Base-by-base conservation (phyloP, 2,888 invertebrate species). In the Heliconius ismenius region DNA sequence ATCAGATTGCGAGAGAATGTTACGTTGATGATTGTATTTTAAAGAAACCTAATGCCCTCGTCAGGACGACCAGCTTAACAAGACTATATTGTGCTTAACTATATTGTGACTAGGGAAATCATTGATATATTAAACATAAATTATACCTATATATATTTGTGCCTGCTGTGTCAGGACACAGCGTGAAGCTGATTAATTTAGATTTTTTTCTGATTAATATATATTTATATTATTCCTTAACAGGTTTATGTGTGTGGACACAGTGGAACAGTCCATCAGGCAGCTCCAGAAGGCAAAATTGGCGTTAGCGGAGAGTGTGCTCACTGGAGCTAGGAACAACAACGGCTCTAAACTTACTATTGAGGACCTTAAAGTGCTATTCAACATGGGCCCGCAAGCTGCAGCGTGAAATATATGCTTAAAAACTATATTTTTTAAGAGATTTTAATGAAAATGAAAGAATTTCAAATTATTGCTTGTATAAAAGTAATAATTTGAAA, bases 211-310 rank as follows among this genome's bases (percentile, higher is more conserved):
- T 39, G 9, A 39, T 39, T 39, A 11, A 39, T 9, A 21, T n/a
- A 58, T 58, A 58, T 10, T 58, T 58, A 58, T 10, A 21, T 58
- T 2, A n/a, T 58, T n/a, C 10, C n/a, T 58, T 62, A 2, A 13
- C 87, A 97, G 97, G 86, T 97, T 98, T 87, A 95, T 99, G 86
- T 97, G 97, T 83, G 91, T 95, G 78, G 96, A 97, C 73, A 98
- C 98, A 0, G 97, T 99, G 28, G 99, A 99, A 90, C 97, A 98
- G 86, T 95, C 96, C 64, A 98, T 99, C 82, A 95, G 97, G 77
- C 91, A 93, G 3, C 93, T 99, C 36, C 99, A 99, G 88, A 95
- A 97, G 26, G 95, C 94, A 73, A 99, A 99, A 90, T 85, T 97
- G 64, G 94, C 95, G 68, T 86, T 98, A 63, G 98, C 99, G 0